Percentiles rank a stretch among this genome's conserved stretches.
Evolutionary conservation across 2,888 invertebrate species (phyloP).

Genomic region (Coleophora flavipennella): DNA sequence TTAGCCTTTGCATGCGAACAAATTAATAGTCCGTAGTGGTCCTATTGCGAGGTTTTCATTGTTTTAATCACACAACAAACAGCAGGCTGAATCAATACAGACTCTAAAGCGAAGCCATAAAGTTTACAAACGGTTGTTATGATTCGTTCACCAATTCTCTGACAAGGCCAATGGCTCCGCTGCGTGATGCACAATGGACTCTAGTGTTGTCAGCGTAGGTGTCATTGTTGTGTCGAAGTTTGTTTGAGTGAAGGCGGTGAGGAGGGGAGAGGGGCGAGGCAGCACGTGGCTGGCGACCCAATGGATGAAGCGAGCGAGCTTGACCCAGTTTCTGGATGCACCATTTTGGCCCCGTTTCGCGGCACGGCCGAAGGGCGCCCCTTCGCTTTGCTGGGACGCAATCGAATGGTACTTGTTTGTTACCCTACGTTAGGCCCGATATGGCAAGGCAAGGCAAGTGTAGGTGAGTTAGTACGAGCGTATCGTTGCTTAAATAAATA

Average conservation of each 20-base stretch:
- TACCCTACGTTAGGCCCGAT: too few species aligned
- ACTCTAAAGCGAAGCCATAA: conserved; percentile 27
- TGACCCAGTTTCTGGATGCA: conserved; percentile 67
- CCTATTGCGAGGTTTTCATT: conserved; percentile 22
- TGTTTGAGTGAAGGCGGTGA: conserved; percentile 16
- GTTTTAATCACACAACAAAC: conserved; percentile 23
- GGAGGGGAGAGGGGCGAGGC: conserved; percentile 14
- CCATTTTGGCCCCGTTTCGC: conserved; percentile 59
- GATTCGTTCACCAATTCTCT: conserved; percentile 28
- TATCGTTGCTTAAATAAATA: too few species aligned
- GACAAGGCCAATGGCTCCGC: conserved; percentile 36
- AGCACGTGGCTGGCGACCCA: conserved; percentile 54
- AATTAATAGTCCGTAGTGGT: conserved; percentile 18
- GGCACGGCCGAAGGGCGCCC: conserved; percentile 49
- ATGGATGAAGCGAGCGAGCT: conserved; percentile 45
- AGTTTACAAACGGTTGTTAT: conserved; percentile 27
- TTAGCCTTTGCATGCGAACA: conserved; percentile 21
- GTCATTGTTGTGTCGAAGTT: conserved; percentile 17
- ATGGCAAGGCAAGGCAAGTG: too few species aligned
- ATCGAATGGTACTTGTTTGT: neutral
- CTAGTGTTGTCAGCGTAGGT: conserved; percentile 15
- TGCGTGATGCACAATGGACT: conserved; percentile 28
- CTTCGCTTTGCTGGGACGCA: conserved; percentile 23
- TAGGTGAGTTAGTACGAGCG: too few species aligned
- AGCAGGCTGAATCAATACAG: conserved; percentile 19